phyloP scores from a whole-genome alignment of 2,888 invertebrate species.

The Scaptomyza caliginosa region DNA sequence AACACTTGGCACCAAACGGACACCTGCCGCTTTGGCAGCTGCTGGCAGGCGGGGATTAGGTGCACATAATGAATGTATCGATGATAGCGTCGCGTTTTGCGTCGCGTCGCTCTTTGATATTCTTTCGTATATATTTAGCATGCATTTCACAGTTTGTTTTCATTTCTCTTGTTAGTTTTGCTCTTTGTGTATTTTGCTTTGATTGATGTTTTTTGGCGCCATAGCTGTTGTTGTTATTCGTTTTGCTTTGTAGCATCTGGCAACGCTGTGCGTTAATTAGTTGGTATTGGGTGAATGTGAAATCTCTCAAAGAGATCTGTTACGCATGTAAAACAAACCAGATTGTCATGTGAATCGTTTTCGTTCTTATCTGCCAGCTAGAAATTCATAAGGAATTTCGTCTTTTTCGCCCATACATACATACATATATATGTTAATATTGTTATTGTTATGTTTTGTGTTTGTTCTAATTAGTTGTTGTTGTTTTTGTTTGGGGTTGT shows the following conservation, averaged over 20 bases:
- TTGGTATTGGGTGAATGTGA: constrained; percentile 1
- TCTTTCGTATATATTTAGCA: not conserved
- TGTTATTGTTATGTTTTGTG: constrained; percentile 12
- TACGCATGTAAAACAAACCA: constrained; percentile 61
- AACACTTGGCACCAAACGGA: constrained; percentile 13
- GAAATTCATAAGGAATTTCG: constrained; percentile 22
- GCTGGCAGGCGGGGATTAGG: constrained; percentile 56
- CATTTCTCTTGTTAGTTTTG: constrained; percentile 32
- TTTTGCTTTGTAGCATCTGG: constrained; percentile 29
- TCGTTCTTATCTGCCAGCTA: constrained; percentile 40
- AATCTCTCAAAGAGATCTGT: constrained; percentile 44
- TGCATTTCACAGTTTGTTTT: constrained; percentile 34
- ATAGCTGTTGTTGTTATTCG: constrained; percentile 40
- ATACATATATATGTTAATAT: not conserved
- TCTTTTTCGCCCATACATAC: not conserved
- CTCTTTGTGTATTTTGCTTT: constrained; percentile 52
- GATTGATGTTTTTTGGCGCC: constrained; percentile 77
- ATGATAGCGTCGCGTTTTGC: constrained; percentile 7
- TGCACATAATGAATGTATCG: constrained; percentile 66
- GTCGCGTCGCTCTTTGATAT: not conserved
- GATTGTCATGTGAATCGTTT: constrained; percentile 71
- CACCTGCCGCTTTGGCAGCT: constrained; percentile 27
- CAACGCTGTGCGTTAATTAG: constrained; percentile 36
- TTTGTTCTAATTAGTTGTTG: constrained; percentile 27
- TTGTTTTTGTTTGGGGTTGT: constrained; percentile 42